Percentiles rank a stretch among this genome's conserved stretches.
Evolutionary conservation across 1,140 invertebrate genomes (phyloP).

Genomic region (Sweltsa coloradensis): DNA sequence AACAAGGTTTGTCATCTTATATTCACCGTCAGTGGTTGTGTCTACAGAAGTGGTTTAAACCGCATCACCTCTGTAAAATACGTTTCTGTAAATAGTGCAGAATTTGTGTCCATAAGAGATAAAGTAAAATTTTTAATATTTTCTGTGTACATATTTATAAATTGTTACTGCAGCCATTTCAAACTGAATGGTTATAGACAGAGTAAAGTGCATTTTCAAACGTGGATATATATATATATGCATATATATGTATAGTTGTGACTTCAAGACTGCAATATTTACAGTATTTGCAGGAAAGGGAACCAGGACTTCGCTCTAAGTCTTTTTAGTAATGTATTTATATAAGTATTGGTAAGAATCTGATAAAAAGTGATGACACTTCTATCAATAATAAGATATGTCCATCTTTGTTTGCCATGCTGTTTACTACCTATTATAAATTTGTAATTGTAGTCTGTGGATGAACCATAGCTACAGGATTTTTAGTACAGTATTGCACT

Average conservation of each 20-base stretch:
- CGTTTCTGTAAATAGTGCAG: constrained; percentile 7
- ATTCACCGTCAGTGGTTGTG: no score
- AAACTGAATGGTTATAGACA: constrained; percentile 1
- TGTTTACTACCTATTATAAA: background rate
- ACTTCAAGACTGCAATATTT: no score
- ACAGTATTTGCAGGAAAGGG: background rate
- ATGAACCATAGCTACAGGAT: background rate
- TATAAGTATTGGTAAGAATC: no score
- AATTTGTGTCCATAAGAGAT: constrained; percentile 4
- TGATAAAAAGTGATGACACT: no score
- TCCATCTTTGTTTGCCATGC: background rate
- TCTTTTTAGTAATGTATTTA: background rate
- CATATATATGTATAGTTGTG: background rate
- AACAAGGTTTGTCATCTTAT: no score
- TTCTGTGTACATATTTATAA: constrained; percentile 10
- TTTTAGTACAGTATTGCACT: background rate
- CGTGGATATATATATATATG: background rate
- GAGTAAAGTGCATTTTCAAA: constrained; percentile 10
- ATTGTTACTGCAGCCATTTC: constrained; percentile 1
- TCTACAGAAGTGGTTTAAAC: no score
- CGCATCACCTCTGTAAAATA: constrained; percentile 10
- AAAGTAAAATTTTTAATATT: constrained; percentile 9
- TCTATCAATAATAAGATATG: background rate
- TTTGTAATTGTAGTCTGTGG: background rate
- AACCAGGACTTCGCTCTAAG: constrained; percentile 3